Evolutionary conservation across 2,888 invertebrate species (phyloP), one percentile per base, ranked within the genome.

Genomic region (Apodemia duryi): DNA sequence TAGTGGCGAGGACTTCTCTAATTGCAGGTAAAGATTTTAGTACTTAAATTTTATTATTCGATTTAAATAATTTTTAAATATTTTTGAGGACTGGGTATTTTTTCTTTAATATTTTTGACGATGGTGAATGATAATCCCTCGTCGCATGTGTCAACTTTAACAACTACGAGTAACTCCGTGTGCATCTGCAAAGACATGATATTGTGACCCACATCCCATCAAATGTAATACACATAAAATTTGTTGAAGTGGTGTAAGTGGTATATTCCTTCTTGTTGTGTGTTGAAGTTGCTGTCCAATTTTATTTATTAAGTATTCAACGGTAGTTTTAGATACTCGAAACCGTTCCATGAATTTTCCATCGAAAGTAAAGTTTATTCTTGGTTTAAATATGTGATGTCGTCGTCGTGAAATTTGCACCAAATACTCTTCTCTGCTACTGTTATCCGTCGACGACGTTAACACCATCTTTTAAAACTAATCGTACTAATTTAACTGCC

Each of bases 1-100:
- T 92, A n/a, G 70, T 92, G 64, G 90, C 91, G 57, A 83, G 92
- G 66, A 88, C 81, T 70, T 86, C 92, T 67, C 77, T 92, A 66
- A 76, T 86, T 65, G 80, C 86, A 73, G 91, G 92, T 92, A 70
- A 77, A 69, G 67, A 43, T 10, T 43, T 2, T 10, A 43, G 2
- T 43, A 10, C 9, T 9, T 2, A 43, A 43, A 43, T 9, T 43
- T 43, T 43, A 43, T 9, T 43, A 35, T 43, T 43, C 41, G n/a
- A n/a, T n/a, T n/a, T n/a, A n/a, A n/a, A n/a, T n/a, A n/a, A n/a
- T n/a, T n/a, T n/a, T n/a, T n/a, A n/a, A n/a, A n/a, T n/a, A n/a
- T n/a, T n/a, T n/a, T n/a, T n/a, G n/a, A n/a, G n/a, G n/a, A n/a
- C n/a, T n/a, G n/a, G n/a, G n/a, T n/a, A n/a, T n/a, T n/a, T n/a